These are phyloP conservation scores for Orthosia incerta DNA, from an alignment of 2,888 invertebrate species.

Conservation along the genomic window DNA sequence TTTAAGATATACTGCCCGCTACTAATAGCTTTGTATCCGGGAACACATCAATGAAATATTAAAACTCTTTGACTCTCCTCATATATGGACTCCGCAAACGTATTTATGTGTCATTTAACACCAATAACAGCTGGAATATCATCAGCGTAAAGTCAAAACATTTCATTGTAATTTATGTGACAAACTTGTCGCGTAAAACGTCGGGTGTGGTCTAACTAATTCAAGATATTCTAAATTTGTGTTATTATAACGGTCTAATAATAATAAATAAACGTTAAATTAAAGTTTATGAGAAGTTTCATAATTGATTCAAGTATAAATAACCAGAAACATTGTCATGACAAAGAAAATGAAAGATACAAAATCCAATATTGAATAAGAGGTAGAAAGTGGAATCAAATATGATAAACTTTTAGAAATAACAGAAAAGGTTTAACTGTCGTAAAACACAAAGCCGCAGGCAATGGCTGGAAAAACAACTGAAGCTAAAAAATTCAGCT, in stretches of 20 bases:
- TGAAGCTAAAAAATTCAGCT: constrained; percentile 47
- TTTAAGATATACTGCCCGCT: constrained; percentile 86
- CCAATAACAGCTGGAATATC: constrained; percentile 80
- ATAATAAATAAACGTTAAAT: constrained; percentile 47
- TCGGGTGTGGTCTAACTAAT: constrained; percentile 80
- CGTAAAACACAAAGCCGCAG: constrained; percentile 14
- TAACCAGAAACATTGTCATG: background rate
- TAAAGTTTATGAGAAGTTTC: constrained; percentile 1
- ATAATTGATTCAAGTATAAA: background rate
- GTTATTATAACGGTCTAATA: constrained; percentile 40
- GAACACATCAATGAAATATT: constrained; percentile 83
- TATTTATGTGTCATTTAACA: constrained; percentile 88
- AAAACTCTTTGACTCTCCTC: constrained; percentile 77
- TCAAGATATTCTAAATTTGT: constrained; percentile 56
- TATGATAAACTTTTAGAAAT: background rate
- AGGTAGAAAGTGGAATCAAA: background rate
- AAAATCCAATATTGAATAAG: background rate
- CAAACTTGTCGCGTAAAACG: constrained; percentile 59
- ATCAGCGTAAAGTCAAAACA: constrained; percentile 83
- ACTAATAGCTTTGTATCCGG: constrained; percentile 88
- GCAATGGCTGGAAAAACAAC: constrained; percentile 3
- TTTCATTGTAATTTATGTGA: constrained; percentile 78
- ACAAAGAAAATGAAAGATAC: background rate
- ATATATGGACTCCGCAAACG: constrained; percentile 75
- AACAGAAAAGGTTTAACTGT: background rate